Conservation (phyloP, 2,797 vertebrate genomes). For the Propithecus perrieri region DNA sequence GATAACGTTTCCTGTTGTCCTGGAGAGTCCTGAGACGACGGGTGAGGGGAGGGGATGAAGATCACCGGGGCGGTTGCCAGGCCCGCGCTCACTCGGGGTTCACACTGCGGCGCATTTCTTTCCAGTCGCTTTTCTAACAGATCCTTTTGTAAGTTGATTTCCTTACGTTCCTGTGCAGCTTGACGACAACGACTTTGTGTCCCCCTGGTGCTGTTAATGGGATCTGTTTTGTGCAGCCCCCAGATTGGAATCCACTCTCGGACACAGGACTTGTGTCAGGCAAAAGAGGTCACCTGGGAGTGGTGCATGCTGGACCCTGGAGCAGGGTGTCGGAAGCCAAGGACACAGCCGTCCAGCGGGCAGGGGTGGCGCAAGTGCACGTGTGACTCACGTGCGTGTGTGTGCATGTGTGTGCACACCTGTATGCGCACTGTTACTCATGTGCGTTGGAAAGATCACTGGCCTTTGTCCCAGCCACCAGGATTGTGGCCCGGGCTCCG, state of each 20-base stretch:
- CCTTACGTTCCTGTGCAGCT: neutral
- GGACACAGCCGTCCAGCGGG: no score
- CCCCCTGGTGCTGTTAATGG: neutral
- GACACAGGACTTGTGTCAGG: no score
- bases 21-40: neutral
- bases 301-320: neutral
- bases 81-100: neutral
- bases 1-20: neutral
- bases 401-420: no score
- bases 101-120: fast-evolving
- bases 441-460: no score
- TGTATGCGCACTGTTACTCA: neutral
- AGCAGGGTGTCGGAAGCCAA: neutral
- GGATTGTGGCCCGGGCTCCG: neutral
- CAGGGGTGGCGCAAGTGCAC: no score
- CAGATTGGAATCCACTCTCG: neutral
- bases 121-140: neutral
- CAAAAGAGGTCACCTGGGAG: neutral
- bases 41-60: neutral
- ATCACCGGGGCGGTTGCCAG: fast-evolving
- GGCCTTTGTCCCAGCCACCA: neutral
- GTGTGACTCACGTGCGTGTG: neutral
- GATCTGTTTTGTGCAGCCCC: neutral
- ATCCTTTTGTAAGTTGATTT: neutral
- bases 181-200: no score